Percentiles rank a stretch among this genome's conserved stretches.
Conservation (phyloP, 2,113 vertebrate species). For the Indri indri region DNA sequence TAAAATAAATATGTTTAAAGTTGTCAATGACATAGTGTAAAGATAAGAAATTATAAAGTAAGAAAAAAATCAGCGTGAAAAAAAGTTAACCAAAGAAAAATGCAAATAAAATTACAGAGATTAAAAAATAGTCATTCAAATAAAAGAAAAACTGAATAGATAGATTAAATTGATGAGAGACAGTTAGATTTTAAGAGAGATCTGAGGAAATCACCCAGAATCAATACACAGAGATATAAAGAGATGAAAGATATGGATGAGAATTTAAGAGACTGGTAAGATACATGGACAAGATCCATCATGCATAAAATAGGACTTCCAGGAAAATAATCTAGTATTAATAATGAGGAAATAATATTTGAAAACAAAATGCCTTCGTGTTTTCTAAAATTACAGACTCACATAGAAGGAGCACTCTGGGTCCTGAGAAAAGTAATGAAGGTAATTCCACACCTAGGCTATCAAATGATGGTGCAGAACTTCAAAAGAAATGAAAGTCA, state of each 20-base stretch:
- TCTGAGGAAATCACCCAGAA: background rate
- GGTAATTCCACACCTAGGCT: background rate
- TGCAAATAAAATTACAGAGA: background rate
- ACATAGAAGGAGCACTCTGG: background rate
- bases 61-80: background rate
- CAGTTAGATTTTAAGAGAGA: background rate
- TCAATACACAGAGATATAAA: background rate
- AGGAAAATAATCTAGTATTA: background rate
- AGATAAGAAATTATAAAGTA: background rate
- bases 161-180: background rate
- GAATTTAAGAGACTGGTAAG: background rate
- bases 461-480: background rate
- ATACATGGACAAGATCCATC: background rate
- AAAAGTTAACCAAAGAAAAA: background rate
- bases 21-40: background rate
- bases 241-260: background rate
- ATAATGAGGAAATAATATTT: background rate
- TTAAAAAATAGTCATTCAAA: background rate
- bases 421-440: background rate
- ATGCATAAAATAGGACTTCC: background rate
- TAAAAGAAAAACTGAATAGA: background rate
- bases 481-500: background rate
- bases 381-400: background rate
- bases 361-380: background rate
- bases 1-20: background rate